Percentiles rank a stretch among this genome's conserved stretches.
These are phyloP conservation scores for Sciurus niger DNA, from an alignment of 2,113 vertebrate species.

Conservation along the genomic window DNA sequence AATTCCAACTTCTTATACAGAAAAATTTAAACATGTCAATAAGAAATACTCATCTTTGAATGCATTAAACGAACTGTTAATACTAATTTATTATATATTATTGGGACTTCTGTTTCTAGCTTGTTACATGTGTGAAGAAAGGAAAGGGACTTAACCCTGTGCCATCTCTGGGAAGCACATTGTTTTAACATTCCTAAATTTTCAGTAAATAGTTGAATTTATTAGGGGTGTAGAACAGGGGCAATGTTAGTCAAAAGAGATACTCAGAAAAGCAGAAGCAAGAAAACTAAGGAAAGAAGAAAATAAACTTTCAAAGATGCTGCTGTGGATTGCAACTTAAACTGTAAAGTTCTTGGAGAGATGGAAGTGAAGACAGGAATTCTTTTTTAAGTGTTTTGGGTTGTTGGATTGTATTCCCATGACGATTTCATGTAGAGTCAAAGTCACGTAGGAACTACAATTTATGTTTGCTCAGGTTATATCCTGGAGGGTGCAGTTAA, in stretches of 20 bases:
- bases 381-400: neutral
- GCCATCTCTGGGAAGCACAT: neutral
- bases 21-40: slow-evolving; percentile 80
- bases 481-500: neutral
- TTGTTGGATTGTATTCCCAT: neutral
- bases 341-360: neutral
- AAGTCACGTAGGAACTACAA: neutral
- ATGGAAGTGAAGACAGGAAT: neutral
- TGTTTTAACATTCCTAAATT: neutral
- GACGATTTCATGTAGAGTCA: neutral
- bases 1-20: slow-evolving; percentile 78
- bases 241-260: neutral
- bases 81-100: slow-evolving; percentile 68
- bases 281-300: neutral
- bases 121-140: slow-evolving; percentile 77
- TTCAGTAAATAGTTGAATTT: neutral
- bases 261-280: neutral
- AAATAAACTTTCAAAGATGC: neutral
- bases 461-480: neutral
- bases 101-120: slow-evolving; percentile 75
- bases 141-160: neutral
- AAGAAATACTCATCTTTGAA: slow-evolving; percentile 80
- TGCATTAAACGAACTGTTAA: slow-evolving; percentile 77
- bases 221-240: accelerated
- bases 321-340: neutral